Percentiles rank a stretch among this genome's conserved stretches.
Conservation (phyloP, 2,113 vertebrate genomes). For the Ailuropoda melanoleuca region DNA sequence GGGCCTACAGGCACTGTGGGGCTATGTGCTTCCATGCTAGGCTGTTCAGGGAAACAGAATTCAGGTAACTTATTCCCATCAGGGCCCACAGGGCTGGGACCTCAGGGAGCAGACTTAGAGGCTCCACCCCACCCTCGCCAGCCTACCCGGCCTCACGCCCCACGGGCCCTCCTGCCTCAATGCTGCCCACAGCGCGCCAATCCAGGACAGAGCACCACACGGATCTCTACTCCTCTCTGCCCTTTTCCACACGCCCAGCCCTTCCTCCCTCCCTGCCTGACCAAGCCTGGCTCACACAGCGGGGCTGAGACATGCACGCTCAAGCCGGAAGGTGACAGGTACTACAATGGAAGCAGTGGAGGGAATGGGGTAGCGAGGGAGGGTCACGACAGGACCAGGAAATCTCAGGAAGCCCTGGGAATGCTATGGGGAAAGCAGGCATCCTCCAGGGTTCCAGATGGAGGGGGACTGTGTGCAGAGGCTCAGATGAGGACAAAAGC, state of each 20-base stretch:
- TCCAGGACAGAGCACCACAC: fast-evolving
- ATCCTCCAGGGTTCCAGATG: not conserved
- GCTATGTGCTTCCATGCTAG: too few species aligned
- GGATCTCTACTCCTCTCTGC: fast-evolving
- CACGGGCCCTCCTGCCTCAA: fast-evolving
- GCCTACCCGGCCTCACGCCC: not conserved
- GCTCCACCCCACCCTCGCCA: not conserved
- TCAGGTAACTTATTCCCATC: not conserved
- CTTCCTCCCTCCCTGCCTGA: not conserved
- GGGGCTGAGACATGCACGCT: not conserved
- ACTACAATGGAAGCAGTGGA: not conserved
- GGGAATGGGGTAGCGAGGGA: not conserved
- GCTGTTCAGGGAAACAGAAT: not conserved
- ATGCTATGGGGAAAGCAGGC: not conserved
- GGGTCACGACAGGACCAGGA: not conserved
- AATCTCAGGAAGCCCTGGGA: not conserved
- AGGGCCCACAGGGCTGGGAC: fast-evolving
- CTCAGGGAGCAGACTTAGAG: not conserved
- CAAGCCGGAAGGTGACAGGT: not conserved
- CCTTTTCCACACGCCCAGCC: fast-evolving
- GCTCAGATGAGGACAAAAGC: not conserved
- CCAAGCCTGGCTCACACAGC: not conserved
- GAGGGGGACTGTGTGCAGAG: not conserved
- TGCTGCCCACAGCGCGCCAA: fast-evolving
- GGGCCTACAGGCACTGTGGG: fast-evolving